These are phyloP conservation scores for Sarcophaga bullata DNA, from an alignment of 1,140 invertebrate genomes.

Conservation along the genomic window DNA sequence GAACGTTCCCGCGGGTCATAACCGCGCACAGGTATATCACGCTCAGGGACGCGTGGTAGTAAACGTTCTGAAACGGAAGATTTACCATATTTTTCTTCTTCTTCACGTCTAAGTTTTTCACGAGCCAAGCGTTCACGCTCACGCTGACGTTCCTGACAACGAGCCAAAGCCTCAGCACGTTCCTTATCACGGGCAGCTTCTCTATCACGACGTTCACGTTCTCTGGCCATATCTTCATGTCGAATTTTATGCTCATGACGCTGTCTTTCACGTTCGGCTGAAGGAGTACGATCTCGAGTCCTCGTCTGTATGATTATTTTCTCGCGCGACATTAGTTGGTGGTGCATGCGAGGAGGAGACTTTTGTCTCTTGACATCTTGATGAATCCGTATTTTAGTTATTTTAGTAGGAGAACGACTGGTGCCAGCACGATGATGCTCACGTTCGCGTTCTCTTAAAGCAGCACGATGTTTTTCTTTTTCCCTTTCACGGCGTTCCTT, in stretches of 20 bases:
- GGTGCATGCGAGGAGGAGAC: conserved; percentile 59
- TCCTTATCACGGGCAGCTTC: conserved; percentile 70
- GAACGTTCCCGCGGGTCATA: conserved; percentile 60
- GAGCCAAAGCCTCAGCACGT: conserved; percentile 69
- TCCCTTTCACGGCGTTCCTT: conserved; percentile 58
- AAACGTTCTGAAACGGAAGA: conserved; percentile 42
- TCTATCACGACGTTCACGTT: conserved; percentile 66
- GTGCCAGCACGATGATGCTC: conserved; percentile 58
- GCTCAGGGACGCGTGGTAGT: conserved; percentile 50
- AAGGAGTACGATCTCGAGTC: conserved; percentile 57
- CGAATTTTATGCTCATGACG: conserved; percentile 55
- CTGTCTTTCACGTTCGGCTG: conserved; percentile 54
- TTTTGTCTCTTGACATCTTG: conserved; percentile 62
- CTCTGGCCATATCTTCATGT: conserved; percentile 60
- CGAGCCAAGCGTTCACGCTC: conserved; percentile 71
- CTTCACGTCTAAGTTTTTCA: conserved; percentile 66
- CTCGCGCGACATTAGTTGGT: conserved; percentile 59
- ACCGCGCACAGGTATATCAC: conserved; percentile 52
- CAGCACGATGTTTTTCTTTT: conserved; percentile 57
- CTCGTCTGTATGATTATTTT: conserved; percentile 63
- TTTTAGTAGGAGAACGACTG: conserved; percentile 59
- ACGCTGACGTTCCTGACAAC: conserved; percentile 70
- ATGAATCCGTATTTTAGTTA: conserved; percentile 62
- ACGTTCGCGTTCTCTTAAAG: conserved; percentile 56
- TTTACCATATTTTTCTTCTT: conserved; percentile 55